Evolutionary conservation across 2,113 vertebrate species (phyloP).

Genomic region (Melierax canorus): DNA sequence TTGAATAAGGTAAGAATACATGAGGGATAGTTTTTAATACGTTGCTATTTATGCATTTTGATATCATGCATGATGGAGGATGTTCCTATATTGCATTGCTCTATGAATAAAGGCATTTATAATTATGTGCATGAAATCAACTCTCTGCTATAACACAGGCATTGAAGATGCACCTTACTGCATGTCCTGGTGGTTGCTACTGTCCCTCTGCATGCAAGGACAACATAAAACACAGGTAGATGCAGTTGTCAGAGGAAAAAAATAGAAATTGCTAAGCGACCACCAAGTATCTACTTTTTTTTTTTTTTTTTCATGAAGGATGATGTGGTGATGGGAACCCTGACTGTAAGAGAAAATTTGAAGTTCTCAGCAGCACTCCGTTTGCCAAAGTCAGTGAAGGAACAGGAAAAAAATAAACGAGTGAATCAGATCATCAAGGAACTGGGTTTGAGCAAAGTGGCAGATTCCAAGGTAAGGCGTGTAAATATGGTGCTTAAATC

Average conservation of each 20-base stretch:
- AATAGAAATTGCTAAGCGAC: background rate
- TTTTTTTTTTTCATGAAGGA: constrained; percentile 71
- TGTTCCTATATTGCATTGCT: rapidly evolving
- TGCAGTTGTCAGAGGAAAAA: background rate
- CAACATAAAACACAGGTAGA: background rate
- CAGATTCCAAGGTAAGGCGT: constrained; percentile 84
- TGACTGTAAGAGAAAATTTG: constrained; percentile 93
- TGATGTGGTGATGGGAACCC: constrained; percentile 91
- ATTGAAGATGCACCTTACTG: background rate
- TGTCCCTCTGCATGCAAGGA: background rate
- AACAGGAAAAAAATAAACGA: constrained; percentile 80
- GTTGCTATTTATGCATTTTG: background rate
- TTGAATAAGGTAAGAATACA: background rate
- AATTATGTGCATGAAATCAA: background rate
- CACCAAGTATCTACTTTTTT: background rate
- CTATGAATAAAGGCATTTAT: background rate
- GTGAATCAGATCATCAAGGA: constrained; percentile 83
- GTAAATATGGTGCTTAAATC: background rate
- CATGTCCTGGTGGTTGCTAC: background rate
- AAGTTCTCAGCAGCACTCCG: constrained; percentile 92
- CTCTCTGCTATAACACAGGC: background rate
- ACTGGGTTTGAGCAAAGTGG: constrained; percentile 88
- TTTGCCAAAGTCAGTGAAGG: constrained; percentile 77
- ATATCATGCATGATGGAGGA: background rate
- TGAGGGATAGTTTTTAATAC: background rate